A percentile compares a stretch with the other conserved stretches of the same genome.
These are phyloP conservation scores for Octodonta nipae DNA, from an alignment of 2,888 invertebrate genomes.

Conservation along the genomic window DNA sequence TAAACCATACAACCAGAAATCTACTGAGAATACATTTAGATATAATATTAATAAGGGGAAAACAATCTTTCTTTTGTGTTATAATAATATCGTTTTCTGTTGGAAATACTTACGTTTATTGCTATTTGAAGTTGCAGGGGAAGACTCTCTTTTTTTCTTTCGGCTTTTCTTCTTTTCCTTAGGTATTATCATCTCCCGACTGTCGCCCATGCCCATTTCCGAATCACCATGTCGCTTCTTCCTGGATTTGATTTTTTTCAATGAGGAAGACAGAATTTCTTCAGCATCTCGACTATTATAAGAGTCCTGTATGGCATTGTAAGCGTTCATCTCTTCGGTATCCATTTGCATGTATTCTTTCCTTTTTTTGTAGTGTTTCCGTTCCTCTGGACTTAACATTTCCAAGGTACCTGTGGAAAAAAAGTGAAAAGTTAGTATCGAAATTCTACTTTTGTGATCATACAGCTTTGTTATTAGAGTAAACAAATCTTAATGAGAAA, in stretches of 20 bases:
- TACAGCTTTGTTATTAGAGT: no score
- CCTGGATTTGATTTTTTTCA: constrained; percentile 30
- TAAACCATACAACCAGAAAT: no score
- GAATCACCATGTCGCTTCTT: constrained; percentile 29
- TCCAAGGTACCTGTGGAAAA: constrained; percentile 27
- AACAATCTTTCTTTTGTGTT: neutral
- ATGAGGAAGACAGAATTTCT: constrained; percentile 25
- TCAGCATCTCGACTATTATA: constrained; percentile 28
- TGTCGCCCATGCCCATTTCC: constrained; percentile 29
- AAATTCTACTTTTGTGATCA: no score
- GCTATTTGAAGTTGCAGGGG: constrained; percentile 18
- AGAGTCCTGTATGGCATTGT: constrained; percentile 33
- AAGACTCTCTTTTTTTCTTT: constrained; percentile 31
- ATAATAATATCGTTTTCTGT: constrained; percentile 1
- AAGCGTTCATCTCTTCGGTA: constrained; percentile 32
- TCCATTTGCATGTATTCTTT: constrained; percentile 32
- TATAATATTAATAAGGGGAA: neutral
- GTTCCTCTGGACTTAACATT: constrained; percentile 34
- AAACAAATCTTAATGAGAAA: no score
- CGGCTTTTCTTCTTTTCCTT: constrained; percentile 34
- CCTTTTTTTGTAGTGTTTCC: constrained; percentile 31
- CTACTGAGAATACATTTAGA: no score
- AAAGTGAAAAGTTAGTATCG: no score
- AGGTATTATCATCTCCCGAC: constrained; percentile 36
- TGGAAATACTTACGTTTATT: constrained; percentile 28